Evolutionary conservation across 2,888 invertebrate genomes (phyloP).

Genomic region (Acleris cristana): DNA sequence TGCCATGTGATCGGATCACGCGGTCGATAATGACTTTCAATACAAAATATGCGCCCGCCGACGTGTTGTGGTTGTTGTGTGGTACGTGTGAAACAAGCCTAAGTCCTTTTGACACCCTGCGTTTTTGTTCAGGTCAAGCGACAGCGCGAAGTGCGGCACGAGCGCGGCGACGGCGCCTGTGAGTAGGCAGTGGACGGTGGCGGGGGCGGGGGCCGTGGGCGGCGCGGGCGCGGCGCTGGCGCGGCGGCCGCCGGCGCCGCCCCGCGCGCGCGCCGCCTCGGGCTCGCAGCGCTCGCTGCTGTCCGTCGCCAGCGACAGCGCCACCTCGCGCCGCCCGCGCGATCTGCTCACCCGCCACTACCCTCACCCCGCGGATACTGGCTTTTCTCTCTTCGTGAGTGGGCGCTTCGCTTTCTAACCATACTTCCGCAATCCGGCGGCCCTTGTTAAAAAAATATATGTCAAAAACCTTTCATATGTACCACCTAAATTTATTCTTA

Average conservation of each 20-base stretch:
- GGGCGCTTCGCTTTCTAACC: conserved; percentile 82
- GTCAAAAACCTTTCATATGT: background rate
- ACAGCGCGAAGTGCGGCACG: conserved; percentile 85
- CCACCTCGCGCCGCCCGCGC: conserved; percentile 73
- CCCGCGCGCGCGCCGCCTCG: conserved; percentile 58
- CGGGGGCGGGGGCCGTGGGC: conserved; percentile 52
- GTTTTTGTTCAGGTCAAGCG: conserved; percentile 82
- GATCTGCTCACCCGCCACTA: conserved; percentile 70
- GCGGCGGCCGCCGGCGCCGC: conserved; percentile 62
- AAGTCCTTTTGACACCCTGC: background rate
- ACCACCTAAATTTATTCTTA: too few relatives aligned
- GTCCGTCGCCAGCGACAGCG: conserved; percentile 81
- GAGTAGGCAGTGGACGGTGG: conserved; percentile 78
- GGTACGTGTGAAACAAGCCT: too few relatives aligned
- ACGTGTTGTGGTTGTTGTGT: too few relatives aligned
- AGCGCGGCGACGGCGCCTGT: conserved; percentile 84
- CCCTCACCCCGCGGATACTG: conserved; percentile 71
- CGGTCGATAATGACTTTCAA: too few relatives aligned
- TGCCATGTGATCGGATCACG: too few relatives aligned
- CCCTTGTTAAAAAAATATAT: conserved; percentile 43
- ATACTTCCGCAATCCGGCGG: conserved; percentile 59
- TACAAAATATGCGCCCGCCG: too few relatives aligned
- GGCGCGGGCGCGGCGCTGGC: conserved; percentile 51
- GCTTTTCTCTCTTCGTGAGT: conserved; percentile 83
- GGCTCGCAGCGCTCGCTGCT: conserved; percentile 80